Evolutionary conservation across 2,888 invertebrate genomes (phyloP).

Genomic region (Sicus ferrugineus): DNA sequence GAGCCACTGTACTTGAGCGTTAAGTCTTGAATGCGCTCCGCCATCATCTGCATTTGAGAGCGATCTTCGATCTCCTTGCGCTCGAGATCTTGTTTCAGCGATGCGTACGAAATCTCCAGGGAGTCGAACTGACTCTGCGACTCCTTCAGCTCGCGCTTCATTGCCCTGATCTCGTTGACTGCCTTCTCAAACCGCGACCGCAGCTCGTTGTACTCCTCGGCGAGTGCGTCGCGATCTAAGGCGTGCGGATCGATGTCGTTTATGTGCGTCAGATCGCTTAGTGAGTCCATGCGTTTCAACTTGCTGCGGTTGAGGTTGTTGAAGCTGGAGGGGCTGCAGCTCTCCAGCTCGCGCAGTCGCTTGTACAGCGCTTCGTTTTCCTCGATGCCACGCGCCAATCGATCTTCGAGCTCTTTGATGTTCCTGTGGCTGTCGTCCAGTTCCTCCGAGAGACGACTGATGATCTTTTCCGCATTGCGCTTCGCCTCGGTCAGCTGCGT

Average conservation of each 20-base stretch:
- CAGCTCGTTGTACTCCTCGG: conserved; percentile 82
- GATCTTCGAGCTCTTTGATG: conserved; percentile 63
- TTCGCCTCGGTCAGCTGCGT: conserved; percentile 74
- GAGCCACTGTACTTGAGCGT: conserved; percentile 82
- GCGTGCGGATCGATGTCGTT: conserved; percentile 79
- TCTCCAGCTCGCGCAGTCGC: conserved; percentile 77
- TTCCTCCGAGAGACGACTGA: conserved; percentile 75
- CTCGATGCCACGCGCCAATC: conserved; percentile 74
- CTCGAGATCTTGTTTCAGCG: conserved; percentile 77
- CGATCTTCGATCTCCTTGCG: conserved; percentile 71
- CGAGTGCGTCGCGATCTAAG: conserved; percentile 77
- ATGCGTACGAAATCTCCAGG: conserved; percentile 80
- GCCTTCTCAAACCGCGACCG: conserved; percentile 82
- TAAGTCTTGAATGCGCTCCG: conserved; percentile 82
- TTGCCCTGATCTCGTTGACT: conserved; percentile 81
- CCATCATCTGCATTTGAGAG: conserved; percentile 81
- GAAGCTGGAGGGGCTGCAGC: conserved; percentile 61
- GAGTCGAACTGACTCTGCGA: conserved; percentile 82
- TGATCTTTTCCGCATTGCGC: conserved; percentile 74
- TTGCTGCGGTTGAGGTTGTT: conserved; percentile 61
- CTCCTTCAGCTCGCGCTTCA: conserved; percentile 82
- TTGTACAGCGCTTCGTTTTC: conserved; percentile 80
- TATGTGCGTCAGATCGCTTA: conserved; percentile 82
- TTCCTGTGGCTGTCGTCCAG: conserved; percentile 72
- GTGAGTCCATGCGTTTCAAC: conserved; percentile 74